Conservation (phyloP, 2,797 vertebrate genomes). For the Enteromius radiatus region DNA sequence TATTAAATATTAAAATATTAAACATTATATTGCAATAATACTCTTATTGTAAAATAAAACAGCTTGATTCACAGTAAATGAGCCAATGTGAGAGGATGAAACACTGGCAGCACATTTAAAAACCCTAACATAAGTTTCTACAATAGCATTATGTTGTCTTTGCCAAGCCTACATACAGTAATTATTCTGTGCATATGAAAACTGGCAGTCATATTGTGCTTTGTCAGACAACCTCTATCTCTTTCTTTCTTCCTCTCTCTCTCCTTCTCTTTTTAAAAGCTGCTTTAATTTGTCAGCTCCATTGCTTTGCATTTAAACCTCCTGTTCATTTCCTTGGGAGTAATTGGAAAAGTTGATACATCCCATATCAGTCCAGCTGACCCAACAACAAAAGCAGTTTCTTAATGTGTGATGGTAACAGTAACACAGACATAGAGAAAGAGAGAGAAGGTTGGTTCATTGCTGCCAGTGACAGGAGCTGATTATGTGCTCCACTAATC, state of each 20-base stretch:
- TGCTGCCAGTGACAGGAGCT: slow-evolving; percentile 81
- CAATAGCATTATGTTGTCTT: neutral
- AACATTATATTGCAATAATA: neutral
- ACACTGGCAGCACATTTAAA: neutral
- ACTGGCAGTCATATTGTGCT: slow-evolving; percentile 15
- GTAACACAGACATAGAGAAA: slow-evolving; percentile 39
- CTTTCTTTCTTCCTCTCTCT: neutral
- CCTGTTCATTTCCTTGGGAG: slow-evolving; percentile 2
- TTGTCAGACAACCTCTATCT: slow-evolving; percentile 9
- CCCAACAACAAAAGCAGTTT: slow-evolving; percentile 22
- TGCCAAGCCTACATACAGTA: slow-evolving; percentile 13
- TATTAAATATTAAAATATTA: neutral
- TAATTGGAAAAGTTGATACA: slow-evolving; percentile 17
- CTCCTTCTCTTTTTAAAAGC: neutral
- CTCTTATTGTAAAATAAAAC: neutral
- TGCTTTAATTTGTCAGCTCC: slow-evolving; percentile 18
- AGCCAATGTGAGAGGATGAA: neutral
- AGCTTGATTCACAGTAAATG: neutral
- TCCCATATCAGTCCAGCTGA: slow-evolving; percentile 15
- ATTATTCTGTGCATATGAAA: slow-evolving; percentile 7
- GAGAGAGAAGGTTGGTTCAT: slow-evolving; percentile 49
- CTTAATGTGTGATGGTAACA: slow-evolving; percentile 45
- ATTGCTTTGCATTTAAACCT: slow-evolving; percentile 39
- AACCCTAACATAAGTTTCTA: neutral
- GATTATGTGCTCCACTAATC: slow-evolving; percentile 85